phyloP scores from a whole-genome alignment of 2,888 invertebrate genomes.

The Adelognathus sp. region DNA sequence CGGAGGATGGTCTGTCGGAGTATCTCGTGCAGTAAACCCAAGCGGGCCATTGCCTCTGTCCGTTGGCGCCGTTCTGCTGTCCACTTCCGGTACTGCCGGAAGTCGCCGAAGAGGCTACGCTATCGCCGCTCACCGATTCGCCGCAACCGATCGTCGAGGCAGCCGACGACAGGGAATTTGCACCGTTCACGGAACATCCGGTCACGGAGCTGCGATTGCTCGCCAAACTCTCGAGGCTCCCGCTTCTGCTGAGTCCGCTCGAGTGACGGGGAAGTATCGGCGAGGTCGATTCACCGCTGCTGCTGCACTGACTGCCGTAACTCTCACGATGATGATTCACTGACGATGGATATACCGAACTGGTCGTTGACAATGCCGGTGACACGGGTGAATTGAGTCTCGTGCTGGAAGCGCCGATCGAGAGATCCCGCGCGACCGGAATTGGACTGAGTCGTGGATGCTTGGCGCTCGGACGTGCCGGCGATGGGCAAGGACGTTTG shows the following conservation, averaged over 20 bases:
- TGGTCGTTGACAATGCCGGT: constrained; percentile 57
- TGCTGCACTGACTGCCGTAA: constrained; percentile 42
- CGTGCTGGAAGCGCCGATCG: constrained; percentile 38
- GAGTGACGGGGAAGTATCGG: constrained; percentile 71
- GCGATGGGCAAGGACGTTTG: constrained; percentile 68
- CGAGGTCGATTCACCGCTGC: constrained; percentile 70
- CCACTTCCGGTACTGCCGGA: constrained; percentile 59
- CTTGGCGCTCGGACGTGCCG: constrained; percentile 61
- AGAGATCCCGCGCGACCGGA: constrained; percentile 70
- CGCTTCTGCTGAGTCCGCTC: constrained; percentile 75
- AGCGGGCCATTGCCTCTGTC: constrained; percentile 91
- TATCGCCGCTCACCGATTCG: constrained; percentile 73
- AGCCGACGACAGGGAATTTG: constrained; percentile 76
- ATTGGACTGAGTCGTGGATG: constrained; percentile 64
- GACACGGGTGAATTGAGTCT: constrained; percentile 36
- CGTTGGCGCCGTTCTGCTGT: constrained; percentile 69
- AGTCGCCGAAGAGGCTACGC: constrained; percentile 65
- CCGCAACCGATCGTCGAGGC: constrained; percentile 69
- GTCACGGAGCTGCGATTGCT: constrained; percentile 78
- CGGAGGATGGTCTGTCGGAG: constrained; percentile 94
- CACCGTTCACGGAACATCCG: constrained; percentile 74
- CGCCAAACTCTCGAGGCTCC: constrained; percentile 78
- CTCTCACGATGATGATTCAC: constrained; percentile 26
- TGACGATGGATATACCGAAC: constrained; percentile 14
- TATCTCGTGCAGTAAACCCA: constrained; percentile 99